Evolutionary conservation across 1,140 invertebrate genomes (phyloP).

Genomic region (Drosophila ambigua): DNA sequence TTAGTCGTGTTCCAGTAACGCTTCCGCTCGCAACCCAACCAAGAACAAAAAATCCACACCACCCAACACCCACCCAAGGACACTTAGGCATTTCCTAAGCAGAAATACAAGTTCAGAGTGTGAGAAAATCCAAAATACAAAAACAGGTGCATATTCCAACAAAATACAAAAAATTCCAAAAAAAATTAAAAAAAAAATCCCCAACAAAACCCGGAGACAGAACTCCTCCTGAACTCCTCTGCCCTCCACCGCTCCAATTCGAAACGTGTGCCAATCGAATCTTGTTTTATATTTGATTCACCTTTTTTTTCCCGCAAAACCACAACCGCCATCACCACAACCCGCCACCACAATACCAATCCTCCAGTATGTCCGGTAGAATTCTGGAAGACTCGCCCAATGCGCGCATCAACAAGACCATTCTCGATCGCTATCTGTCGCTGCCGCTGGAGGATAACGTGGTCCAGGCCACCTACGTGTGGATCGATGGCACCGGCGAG

Average conservation of each 20-base stretch:
- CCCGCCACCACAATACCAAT: conserved; percentile 23
- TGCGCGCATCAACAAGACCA: conserved; percentile 87
- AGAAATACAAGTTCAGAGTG: conserved; percentile 8
- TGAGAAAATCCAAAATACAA: conserved; percentile 2
- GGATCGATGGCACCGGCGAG: conserved; percentile 95
- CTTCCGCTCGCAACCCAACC: conserved; percentile 68
- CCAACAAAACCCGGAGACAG: not conserved
- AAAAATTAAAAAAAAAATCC: not conserved
- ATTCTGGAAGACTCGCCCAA: conserved; percentile 84
- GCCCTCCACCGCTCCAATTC: no score
- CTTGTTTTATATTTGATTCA: conserved; percentile 42
- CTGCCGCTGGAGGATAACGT: conserved; percentile 89
- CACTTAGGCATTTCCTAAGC: conserved; percentile 11
- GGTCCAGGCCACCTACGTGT: conserved; percentile 92
- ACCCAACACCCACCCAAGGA: conserved; percentile 17
- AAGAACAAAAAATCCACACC: not conserved
- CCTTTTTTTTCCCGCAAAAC: conserved; percentile 18
- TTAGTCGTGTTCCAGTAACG: conserved; percentile 83
- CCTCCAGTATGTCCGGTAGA: conserved; percentile 74
- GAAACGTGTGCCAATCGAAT: conserved; percentile 29
- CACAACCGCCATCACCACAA: no score
- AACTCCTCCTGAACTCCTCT: not conserved
- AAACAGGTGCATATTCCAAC: conserved; percentile 23
- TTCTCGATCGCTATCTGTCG: conserved; percentile 89
- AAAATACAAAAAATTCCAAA: not conserved